Percentiles rank a stretch among this genome's conserved stretches.
Conservation (phyloP, 2,113 vertebrate genomes). For the Notiomystis cincta region DNA sequence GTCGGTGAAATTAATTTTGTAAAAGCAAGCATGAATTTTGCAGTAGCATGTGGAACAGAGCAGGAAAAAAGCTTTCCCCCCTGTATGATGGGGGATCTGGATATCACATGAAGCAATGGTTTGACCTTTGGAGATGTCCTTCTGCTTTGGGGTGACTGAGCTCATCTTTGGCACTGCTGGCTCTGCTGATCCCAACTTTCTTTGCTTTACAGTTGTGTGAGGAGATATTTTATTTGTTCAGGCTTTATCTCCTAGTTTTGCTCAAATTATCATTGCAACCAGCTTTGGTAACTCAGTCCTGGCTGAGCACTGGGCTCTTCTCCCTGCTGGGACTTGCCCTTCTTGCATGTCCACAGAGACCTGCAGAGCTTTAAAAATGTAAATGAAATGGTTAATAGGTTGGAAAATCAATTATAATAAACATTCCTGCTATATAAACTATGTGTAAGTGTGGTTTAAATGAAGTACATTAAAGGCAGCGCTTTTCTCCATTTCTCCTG, state of each 20-base stretch:
- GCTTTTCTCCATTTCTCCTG: not conserved
- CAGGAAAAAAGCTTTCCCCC: not conserved
- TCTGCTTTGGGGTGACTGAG: not conserved
- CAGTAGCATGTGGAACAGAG: not conserved
- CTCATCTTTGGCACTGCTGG: not conserved
- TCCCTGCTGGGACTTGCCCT: not conserved
- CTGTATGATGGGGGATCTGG: not conserved
- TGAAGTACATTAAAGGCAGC: conserved; percentile 55
- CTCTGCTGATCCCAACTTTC: not conserved
- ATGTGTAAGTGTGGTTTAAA: conserved; percentile 46
- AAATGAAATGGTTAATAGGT: conserved; percentile 45
- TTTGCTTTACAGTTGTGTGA: not conserved
- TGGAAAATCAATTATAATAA: conserved; percentile 69
- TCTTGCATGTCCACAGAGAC: not conserved
- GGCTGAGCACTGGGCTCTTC: not conserved
- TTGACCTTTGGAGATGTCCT: not conserved
- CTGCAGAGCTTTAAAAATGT: conserved; percentile 16
- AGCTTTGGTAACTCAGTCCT: not conserved
- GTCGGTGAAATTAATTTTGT: not conserved
- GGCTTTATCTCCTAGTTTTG: not conserved
- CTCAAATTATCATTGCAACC: not conserved
- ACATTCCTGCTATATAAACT: conserved; percentile 53
- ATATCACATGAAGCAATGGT: rapidly evolving
- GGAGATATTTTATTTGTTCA: not conserved
- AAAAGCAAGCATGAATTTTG: conserved; percentile 28